Base-by-base conservation (phyloP, 2,113 vertebrate genomes). In the Saccopteryx bilineata region DNA sequence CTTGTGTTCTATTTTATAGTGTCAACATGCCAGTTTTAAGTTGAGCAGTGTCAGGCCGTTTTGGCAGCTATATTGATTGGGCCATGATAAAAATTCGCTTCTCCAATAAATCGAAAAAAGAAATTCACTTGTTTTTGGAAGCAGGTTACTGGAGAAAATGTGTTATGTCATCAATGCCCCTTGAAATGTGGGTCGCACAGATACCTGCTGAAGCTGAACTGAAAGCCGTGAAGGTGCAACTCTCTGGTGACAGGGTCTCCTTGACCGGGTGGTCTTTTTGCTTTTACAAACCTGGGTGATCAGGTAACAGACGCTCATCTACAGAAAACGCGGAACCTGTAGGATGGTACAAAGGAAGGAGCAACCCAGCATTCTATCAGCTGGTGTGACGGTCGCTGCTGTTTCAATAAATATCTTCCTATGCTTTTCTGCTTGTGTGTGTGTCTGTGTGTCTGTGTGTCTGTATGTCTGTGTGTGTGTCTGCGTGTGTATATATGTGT, bases 391-490 rank as follows among this genome's bases (percentile, higher is more conserved):
- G 7, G 15, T 10, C 18, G 6, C 26, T 39, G 5, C 15, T 39
- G 24, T 65, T 28, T 18, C 28, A 39, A 9, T 11, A 0, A 4
- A 18, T 50, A 52, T 80, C 52, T 65, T 58, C 58, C 78, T 15
- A 2, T 72, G 63, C 39, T 68, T 52, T 21, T 28, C 54, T 39
- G 18, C n/a, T 2, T 14, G 4, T 39, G 24, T 17, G 8, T 8
- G 3, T 24, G 9, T 28, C 6, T 21, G 4, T 31, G 13, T 18
- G 7, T 12, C 0, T 4, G 2, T 19, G 19, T 33, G 19, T 23
- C 10, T 31, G 0, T n/a, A 1, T 9, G 6, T n/a, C 4, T 21
- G 8, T 18, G 18, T 48, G 23, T 15, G 1, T 24, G 39, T 6
- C 11, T 6, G 1, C 15, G 18, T 24, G 18, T 60, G 18, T 60